phyloP scores from a whole-genome alignment of 2,113 vertebrate genomes.

The Larimichthys crocea region DNA sequence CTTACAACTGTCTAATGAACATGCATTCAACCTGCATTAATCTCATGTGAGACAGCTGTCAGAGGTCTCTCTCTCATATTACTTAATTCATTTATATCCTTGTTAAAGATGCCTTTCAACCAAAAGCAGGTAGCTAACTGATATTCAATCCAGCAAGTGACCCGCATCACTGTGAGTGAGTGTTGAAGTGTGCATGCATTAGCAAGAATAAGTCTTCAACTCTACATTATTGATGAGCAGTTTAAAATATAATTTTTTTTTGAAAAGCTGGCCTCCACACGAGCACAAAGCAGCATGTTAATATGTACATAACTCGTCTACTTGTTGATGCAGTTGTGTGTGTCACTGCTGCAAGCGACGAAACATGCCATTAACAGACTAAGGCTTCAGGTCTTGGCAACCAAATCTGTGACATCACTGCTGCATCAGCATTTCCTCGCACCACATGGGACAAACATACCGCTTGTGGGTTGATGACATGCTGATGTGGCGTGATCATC shows the following conservation, averaged over 20 bases:
- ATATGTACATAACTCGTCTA: background rate
- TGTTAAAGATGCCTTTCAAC: background rate
- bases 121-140: background rate
- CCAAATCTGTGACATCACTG: constrained; percentile 61
- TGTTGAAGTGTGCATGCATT: background rate
- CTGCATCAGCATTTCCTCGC: constrained; percentile 65
- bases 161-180: background rate
- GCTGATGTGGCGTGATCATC: constrained; percentile 63
- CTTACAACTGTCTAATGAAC: background rate
- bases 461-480: constrained; percentile 71
- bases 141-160: background rate
- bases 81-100: background rate
- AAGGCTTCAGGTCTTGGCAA: constrained; percentile 46
- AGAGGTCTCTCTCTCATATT: background rate
- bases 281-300: background rate
- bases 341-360: constrained; percentile 31
- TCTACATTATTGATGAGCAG: background rate
- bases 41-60: constrained; percentile 7
- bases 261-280: background rate
- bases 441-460: constrained; percentile 72
- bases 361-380: constrained; percentile 64
- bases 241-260: background rate
- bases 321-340: constrained; percentile 34
- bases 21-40: background rate
- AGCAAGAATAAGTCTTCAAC: background rate